These are phyloP conservation scores for Callospermophilus lateralis DNA, from an alignment of 2,113 vertebrate genomes.

Conservation along the genomic window DNA sequence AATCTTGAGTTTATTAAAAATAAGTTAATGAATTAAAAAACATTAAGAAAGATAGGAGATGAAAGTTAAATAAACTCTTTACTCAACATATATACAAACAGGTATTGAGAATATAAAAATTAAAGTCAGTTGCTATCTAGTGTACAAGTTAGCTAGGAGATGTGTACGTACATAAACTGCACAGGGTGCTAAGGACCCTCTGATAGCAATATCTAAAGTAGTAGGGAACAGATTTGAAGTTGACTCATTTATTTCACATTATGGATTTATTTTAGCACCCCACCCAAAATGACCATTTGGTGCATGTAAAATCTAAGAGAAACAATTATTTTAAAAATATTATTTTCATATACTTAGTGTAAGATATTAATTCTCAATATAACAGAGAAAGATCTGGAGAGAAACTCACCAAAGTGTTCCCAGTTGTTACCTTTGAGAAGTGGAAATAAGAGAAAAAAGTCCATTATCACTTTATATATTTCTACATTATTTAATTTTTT, in stretches of 20 bases:
- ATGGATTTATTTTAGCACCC: slow-evolving; percentile 16
- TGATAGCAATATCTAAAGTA: background rate
- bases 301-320: slow-evolving; percentile 52
- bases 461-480: background rate
- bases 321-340: slow-evolving; percentile 49
- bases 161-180: background rate
- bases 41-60: background rate
- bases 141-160: background rate
- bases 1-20: slow-evolving; percentile 51
- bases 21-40: slow-evolving; percentile 31
- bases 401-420: background rate
- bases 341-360: slow-evolving; percentile 44
- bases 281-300: background rate
- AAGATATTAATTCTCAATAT: slow-evolving; percentile 24
- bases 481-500: background rate
- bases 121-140: background rate
- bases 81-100: background rate
- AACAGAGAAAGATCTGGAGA: slow-evolving; percentile 10
- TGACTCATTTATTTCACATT: slow-evolving; percentile 49
- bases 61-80: slow-evolving; percentile 50
- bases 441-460: background rate
- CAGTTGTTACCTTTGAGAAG: slow-evolving; percentile 56
- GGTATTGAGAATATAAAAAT: slow-evolving; percentile 39
- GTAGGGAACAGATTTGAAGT: background rate
- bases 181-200: background rate